A percentile compares a stretch with the other conserved stretches of the same genome.
Conservation (phyloP, 2,888 invertebrate genomes). For the Trilocha varians region DNA sequence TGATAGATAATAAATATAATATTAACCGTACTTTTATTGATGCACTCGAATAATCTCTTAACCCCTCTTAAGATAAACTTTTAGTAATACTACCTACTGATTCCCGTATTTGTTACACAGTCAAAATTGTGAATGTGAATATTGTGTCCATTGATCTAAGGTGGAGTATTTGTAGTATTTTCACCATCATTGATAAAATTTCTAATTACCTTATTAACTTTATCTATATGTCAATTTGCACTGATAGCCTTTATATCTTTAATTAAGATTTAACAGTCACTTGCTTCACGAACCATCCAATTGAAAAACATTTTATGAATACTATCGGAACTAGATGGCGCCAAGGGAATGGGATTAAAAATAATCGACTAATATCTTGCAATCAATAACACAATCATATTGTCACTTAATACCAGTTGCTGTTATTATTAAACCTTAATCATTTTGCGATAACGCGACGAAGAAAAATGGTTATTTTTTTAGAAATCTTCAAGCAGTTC, state of each 20-base stretch:
- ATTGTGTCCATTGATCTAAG: no score
- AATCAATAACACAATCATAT: conserved; percentile 3
- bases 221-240: no score
- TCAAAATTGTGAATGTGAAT: no score
- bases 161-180: no score
- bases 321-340: not conserved
- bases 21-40: conserved; percentile 1
- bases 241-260: no score
- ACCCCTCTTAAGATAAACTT: not conserved
- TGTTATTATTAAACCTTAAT: not conserved
- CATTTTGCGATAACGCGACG: conserved; percentile 2
- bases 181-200: no score
- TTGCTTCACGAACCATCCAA: not conserved
- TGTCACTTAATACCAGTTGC: conserved; percentile 4
- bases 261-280: no score
- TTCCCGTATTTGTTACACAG: no score
- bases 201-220: no score
- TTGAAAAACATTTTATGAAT: not conserved
- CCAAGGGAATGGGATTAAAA: not conserved
- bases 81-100: not conserved
- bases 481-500: not conserved
- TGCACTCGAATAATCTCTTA: conserved; percentile 1
- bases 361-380: not conserved
- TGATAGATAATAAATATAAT: conserved; percentile 1
- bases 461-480: not conserved